Percentiles rank a stretch among this genome's conserved stretches.
Conservation (phyloP, 2,797 vertebrate species). For the Limnodromus scolopaceus region DNA sequence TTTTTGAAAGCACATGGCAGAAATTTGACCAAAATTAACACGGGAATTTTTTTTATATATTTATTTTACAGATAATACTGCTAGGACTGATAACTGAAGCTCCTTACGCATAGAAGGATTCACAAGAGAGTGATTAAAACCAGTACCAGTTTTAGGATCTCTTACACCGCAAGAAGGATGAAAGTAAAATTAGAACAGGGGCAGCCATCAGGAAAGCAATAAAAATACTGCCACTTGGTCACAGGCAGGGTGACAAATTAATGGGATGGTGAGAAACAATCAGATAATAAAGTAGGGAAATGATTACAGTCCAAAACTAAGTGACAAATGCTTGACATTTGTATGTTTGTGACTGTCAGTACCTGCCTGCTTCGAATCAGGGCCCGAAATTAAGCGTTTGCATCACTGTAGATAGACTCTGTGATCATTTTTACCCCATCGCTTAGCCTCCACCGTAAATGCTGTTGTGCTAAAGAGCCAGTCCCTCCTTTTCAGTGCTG, state of each 20-base stretch:
- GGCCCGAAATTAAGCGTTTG: not conserved
- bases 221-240: not conserved
- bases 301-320: not conserved
- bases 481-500: not conserved
- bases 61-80: not conserved
- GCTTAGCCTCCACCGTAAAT: not conserved
- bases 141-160: not conserved
- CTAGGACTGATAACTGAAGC: not conserved
- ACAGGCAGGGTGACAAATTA: not conserved
- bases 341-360: not conserved
- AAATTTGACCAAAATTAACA: not conserved
- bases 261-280: not conserved
- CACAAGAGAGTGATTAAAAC: not conserved
- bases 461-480: not conserved
- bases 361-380: not conserved
- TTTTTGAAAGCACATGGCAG: not conserved
- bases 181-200: not conserved
- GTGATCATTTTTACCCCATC: not conserved
- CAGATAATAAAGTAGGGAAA: not conserved
- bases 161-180: not conserved
- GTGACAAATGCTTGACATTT: not conserved
- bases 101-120: not conserved
- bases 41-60: accelerated
- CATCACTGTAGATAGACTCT: not conserved
- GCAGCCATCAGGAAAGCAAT: not conserved